A percentile compares a stretch with the other conserved stretches of the same genome.
phyloP scores from a whole-genome alignment of 2,888 invertebrate species.

The Andrena bicolor region DNA sequence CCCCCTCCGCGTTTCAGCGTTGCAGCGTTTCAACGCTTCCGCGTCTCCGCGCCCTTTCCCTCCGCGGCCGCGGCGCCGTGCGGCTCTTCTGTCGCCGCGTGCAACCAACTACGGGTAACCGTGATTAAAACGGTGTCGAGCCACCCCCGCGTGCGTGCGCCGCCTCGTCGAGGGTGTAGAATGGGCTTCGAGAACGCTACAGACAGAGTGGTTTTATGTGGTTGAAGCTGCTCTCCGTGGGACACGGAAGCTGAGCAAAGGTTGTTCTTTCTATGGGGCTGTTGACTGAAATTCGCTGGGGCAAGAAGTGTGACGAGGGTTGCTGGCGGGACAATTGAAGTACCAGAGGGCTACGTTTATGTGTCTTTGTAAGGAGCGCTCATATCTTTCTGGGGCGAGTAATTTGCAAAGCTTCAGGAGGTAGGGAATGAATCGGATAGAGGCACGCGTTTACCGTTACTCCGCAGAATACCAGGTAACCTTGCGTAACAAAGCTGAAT shows the following conservation, averaged over 20 bases:
- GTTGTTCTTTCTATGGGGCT: neutral
- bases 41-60: conserved; percentile 13
- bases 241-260: neutral
- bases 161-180: neutral
- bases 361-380: neutral
- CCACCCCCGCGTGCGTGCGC: conserved; percentile 13
- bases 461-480: neutral
- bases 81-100: conserved; percentile 39
- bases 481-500: neutral
- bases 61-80: neutral
- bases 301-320: neutral
- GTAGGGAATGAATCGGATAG: neutral
- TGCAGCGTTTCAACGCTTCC: neutral
- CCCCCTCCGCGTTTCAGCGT: conserved; percentile 20
- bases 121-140: conserved; percentile 72
- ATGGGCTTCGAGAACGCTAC: too few relatives aligned
- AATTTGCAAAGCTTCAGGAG: neutral
- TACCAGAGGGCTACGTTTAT: neutral
- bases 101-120: conserved; percentile 64
- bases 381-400: neutral
- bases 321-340: neutral
- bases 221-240: neutral
- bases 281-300: neutral
- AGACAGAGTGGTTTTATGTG: neutral
- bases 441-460: neutral